Evolutionary conservation across 2,888 invertebrate genomes (phyloP).

Genomic region (Rhamnusium bicolor): DNA sequence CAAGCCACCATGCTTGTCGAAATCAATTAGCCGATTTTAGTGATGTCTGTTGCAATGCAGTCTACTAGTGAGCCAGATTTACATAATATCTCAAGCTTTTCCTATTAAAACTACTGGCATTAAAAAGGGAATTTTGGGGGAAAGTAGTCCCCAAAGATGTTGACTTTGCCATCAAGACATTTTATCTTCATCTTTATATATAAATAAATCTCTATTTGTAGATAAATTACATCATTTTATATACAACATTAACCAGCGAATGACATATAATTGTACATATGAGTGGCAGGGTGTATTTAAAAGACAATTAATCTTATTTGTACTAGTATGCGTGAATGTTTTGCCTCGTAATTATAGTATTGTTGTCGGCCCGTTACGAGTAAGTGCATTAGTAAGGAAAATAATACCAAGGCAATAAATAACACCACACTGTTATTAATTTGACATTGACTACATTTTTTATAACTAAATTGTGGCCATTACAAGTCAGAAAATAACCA

Average conservation of each 20-base stretch:
- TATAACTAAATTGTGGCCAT: background rate
- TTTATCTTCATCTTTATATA: no score
- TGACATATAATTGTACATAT: constrained; percentile 44
- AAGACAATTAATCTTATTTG: constrained; percentile 60
- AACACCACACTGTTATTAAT: constrained; percentile 2
- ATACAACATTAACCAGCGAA: background rate
- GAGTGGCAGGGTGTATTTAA: constrained; percentile 56
- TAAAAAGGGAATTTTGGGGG: no score
- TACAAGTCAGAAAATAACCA: background rate
- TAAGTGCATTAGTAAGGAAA: constrained; percentile 13
- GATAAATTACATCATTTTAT: no score
- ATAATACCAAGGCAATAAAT: constrained; percentile 12
- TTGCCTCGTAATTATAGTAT: constrained; percentile 57
- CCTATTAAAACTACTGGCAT: no score
- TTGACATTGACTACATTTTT: constrained; percentile 2
- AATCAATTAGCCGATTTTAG: no score
- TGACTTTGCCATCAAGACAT: no score
- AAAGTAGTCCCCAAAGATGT: no score
- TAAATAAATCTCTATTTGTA: no score
- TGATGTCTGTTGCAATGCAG: no score
- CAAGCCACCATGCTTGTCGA: no score
- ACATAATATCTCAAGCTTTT: no score
- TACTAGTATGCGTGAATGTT: constrained; percentile 57
- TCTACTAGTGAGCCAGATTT: no score
- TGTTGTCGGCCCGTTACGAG: constrained; percentile 39